A percentile compares a stretch with the other conserved stretches of the same genome.
Evolutionary conservation across 1,140 invertebrate genomes (phyloP).

Genomic region (Ceratina calcarata): DNA sequence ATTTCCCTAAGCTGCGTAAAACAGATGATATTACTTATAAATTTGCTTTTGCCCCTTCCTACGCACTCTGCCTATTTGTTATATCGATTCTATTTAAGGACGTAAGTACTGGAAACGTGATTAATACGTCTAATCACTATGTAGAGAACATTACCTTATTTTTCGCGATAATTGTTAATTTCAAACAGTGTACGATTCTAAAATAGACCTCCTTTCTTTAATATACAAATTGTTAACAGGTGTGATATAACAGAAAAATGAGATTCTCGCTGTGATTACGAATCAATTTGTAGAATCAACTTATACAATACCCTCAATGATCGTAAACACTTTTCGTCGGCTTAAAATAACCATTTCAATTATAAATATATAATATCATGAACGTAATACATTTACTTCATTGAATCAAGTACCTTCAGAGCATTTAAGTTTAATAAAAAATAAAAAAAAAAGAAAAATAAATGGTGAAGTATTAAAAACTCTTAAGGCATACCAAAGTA

Average conservation of each 20-base stretch:
- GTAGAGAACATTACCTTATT: conserved; percentile 3
- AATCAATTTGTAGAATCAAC: background rate
- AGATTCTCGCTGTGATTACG: background rate
- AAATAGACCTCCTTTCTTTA: conserved; percentile 2
- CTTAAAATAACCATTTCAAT: background rate
- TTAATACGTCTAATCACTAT: conserved; percentile 1
- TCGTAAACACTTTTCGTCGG: too few relatives aligned
- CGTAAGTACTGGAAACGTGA: conserved; percentile 34
- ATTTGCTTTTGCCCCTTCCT: conserved; percentile 2
- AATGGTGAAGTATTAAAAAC: background rate
- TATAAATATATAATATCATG: background rate
- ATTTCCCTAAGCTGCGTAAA: conserved; percentile 15
- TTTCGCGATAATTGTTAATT: background rate
- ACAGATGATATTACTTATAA: conserved; percentile 12
- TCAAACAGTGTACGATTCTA: background rate
- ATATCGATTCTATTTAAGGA: conserved; percentile 7
- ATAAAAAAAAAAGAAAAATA: background rate
- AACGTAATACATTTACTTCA: background rate
- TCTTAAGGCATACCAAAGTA: background rate
- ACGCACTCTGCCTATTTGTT: conserved; percentile 5
- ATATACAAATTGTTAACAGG: background rate
- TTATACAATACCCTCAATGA: too few relatives aligned
- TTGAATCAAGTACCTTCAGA: background rate
- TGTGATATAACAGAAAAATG: conserved; percentile 34
- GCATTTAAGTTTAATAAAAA: background rate